Evolutionary conservation across 2,888 invertebrate genomes (phyloP), one percentile per base, ranked within the genome.

Genomic region (Eupithecia tripunctaria): DNA sequence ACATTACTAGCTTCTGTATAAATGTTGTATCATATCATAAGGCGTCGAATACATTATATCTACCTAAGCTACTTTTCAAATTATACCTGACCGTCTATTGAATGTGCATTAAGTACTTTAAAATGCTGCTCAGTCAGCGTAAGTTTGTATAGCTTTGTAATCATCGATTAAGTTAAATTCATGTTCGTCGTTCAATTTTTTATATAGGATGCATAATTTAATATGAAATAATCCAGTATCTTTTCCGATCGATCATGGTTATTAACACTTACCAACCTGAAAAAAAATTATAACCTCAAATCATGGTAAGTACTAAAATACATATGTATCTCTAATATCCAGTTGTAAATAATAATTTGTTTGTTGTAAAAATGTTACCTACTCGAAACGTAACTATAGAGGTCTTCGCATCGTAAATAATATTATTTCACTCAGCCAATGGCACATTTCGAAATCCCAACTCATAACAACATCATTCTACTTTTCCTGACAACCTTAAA

Each of bases 401-500:
- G 36, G 14, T 38, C 4, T 6, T 2, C 41, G 41, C 41, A 14
- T 2, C 51, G 21, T 21, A 10, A 10, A 21, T 21, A 51, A 51
- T 12, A 2, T 2, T 21, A 10, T 21, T 51, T 21, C 12, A 21
- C 10, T 21, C 21, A 8, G 8, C n/a, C 47, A 51, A 21, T 21
- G 21, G 4, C 7, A 51, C 4, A 51, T 51, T 51, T 21, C 12
- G 21, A 21, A 51, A 25, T 25, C 1, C 3, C 10, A 21, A 10
- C 43, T 18, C 43, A 43, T 43, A 43, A 43, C 15, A 7, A 43
- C n/a, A 7, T 47, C n/a, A n/a, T 47, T 47, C 47, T 8, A 47
- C n/a, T 47, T n/a, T n/a, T 47, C n/a, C 8, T 47, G 51, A n/a
- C 78, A 80, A 78, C 74, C 77, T 74, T 80, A 72, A 43, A 74